Evolutionary conservation across 2,113 vertebrate genomes (phyloP), one percentile per base, ranked within the genome.

Genomic region (Podarcis muralis): DNA sequence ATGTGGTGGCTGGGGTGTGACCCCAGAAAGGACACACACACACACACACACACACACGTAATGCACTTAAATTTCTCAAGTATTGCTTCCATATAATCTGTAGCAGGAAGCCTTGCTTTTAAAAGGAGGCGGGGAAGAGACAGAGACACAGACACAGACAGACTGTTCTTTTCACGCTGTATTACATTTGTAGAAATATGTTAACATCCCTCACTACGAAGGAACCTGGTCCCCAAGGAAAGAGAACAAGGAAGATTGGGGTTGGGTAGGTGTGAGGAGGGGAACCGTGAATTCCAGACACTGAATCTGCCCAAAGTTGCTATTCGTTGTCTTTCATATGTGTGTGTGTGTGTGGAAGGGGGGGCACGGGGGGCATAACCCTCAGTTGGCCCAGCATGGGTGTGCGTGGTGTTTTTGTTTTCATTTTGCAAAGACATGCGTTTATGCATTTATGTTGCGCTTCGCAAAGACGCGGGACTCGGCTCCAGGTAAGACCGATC

Each of bases 31-130:
- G n/a, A 7, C 15, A 80, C 40, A 30, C 37, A 48, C 76, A 48
- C 40, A 48, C 6, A 43, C 68, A 18, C 66, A 48, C 74, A 69
- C 83, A 27, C 37, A 85, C 74, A 69, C 57, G 87, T 92, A 95
- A 15, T 2, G 71, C 59, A 30, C 16, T 5, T 0, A 91, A 93
- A 92, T 94, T 68, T 89, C 16, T 89, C 43, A 76, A 0, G 88
- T 88, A 91, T 84, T 68, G 89, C 90, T 96, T 87, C 94, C 93
- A 86, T 86, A 86, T 95, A 95, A 89, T 30, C 94, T 74, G n/a
- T 43, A 69, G 83, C 87, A 2, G 0, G 48, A 88, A 32, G 37
- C 5, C 23, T n/a, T 0, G 40, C 30, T 77, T 0, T 0, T 69
- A 80, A 91, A 43, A 6, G 43, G 4, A 9, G 35, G 30, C 27